phyloP scores from a whole-genome alignment of 2,797 vertebrate genomes.

The Meriones psammophilus region DNA sequence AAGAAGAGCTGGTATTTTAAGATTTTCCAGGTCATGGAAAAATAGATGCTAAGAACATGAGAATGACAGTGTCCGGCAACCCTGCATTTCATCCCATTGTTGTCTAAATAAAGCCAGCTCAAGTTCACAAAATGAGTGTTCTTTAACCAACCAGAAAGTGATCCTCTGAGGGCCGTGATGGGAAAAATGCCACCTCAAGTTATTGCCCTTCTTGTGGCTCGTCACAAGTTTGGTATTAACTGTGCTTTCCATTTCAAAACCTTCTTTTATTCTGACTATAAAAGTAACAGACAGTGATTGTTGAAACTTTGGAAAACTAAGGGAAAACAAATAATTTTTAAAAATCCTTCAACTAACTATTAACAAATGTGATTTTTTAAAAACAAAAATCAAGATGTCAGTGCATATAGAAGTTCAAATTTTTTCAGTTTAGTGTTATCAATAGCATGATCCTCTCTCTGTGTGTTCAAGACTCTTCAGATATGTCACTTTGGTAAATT shows the following conservation, averaged over 20 bases:
- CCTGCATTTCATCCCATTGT: constrained; percentile 51
- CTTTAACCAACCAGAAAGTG: constrained; percentile 21
- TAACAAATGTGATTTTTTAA: not conserved
- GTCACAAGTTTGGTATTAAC: constrained; percentile 52
- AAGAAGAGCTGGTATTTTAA: constrained; percentile 73
- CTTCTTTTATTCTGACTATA: constrained; percentile 1
- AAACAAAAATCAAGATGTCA: not conserved
- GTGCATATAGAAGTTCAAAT: not conserved
- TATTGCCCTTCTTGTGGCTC: constrained; percentile 51
- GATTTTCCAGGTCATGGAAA: constrained; percentile 77
- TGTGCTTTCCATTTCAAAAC: constrained; percentile 54
- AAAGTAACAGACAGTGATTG: constrained; percentile 36
- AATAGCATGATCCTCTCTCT: not conserved
- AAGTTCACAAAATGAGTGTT: not conserved
- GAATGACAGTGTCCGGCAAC: constrained; percentile 50
- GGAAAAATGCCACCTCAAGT: constrained; percentile 49
- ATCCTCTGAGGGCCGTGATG: constrained; percentile 41
- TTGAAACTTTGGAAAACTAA: constrained; percentile 38
- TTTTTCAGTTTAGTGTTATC: not conserved
- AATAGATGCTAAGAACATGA: constrained; percentile 68
- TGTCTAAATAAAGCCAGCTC: constrained; percentile 75
- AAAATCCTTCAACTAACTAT: not conserved
- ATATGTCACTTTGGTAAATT: constrained; percentile 22
- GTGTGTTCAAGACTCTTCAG: not conserved
- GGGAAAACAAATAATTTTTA: constrained; percentile 10